Conservation (phyloP, 1,140 invertebrate species). For the Samia ricini region DNA sequence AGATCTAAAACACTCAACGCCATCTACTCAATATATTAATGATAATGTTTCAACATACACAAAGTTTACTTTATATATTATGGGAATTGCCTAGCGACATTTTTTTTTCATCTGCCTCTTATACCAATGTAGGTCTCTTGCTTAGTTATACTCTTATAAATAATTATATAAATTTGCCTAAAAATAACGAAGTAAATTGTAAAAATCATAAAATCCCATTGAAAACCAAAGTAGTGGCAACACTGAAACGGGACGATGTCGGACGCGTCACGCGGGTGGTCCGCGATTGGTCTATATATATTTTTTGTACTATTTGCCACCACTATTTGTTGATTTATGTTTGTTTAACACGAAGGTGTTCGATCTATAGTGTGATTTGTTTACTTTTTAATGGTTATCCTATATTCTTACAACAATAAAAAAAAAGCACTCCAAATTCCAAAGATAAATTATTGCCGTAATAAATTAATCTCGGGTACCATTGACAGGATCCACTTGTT, state of each 20-base stretch:
- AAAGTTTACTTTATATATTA: too few relatives aligned
- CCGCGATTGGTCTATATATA: conserved; percentile 34
- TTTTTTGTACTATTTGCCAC: conserved; percentile 60
- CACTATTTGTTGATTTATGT: conserved; percentile 54
- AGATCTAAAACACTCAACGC: too few relatives aligned
- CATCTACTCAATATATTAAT: too few relatives aligned
- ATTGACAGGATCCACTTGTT: not conserved
- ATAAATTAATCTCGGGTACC: not conserved
- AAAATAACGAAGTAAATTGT: not conserved
- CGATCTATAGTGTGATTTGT: conserved; percentile 52
- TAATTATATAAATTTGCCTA: not conserved
- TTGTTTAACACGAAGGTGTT: conserved; percentile 61
- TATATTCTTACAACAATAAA: not conserved
- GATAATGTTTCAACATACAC: too few relatives aligned
- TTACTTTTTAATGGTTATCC: conserved; percentile 49
- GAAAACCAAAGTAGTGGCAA: conserved; percentile 15
- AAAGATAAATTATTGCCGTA: not conserved
- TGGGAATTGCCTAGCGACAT: too few relatives aligned
- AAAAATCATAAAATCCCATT: not conserved
- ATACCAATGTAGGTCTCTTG: too few relatives aligned
- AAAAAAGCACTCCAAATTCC: not conserved
- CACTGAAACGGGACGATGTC: conserved; percentile 9
- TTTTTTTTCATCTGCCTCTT: too few relatives aligned
- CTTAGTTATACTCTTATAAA: too few relatives aligned
- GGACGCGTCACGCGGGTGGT: conserved; percentile 53